Conservation (phyloP, 2,797 vertebrate species). For the Enteromius thamalakanensis region DNA sequence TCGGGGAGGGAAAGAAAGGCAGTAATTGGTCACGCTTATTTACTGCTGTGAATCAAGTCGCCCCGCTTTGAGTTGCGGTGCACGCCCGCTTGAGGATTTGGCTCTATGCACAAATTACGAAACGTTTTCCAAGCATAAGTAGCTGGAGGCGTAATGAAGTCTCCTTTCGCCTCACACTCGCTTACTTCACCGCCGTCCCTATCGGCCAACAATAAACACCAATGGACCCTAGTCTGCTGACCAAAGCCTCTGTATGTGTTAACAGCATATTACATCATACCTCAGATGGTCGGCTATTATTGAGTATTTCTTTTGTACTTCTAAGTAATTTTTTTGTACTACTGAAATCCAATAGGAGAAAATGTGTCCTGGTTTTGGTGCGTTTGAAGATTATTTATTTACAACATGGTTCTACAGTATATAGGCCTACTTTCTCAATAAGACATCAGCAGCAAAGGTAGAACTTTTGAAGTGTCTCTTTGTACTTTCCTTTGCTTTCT, state of each 20-base stretch:
- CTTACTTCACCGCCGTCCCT: conserved; percentile 52
- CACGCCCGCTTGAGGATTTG: conserved; percentile 61
- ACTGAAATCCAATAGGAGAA: not conserved
- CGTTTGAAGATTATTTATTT: conserved; percentile 48
- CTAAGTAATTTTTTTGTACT: not conserved
- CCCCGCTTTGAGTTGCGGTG: conserved; percentile 51
- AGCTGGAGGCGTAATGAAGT: conserved; percentile 62
- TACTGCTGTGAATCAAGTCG: conserved; percentile 61
- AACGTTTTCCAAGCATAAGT: conserved; percentile 61
- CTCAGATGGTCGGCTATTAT: not conserved
- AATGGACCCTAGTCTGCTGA: conserved; percentile 30
- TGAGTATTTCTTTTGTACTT: not conserved
- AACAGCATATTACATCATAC: conserved; percentile 24
- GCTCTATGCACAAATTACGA: conserved; percentile 58
- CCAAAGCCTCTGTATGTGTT: conserved; percentile 15
- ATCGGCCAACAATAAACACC: conserved; percentile 45
- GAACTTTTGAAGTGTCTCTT: conserved; percentile 28
- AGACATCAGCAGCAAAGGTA: not conserved
- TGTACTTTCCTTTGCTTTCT: conserved; percentile 38
- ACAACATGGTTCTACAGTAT: not conserved
- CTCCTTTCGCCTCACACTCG: conserved; percentile 52
- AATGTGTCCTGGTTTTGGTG: not conserved
- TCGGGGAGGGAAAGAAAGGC: conserved; percentile 58
- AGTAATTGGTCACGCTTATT: conserved; percentile 72
- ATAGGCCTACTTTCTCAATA: not conserved